Conservation (phyloP, 2,113 vertebrate genomes). For the Otis tarda region DNA sequence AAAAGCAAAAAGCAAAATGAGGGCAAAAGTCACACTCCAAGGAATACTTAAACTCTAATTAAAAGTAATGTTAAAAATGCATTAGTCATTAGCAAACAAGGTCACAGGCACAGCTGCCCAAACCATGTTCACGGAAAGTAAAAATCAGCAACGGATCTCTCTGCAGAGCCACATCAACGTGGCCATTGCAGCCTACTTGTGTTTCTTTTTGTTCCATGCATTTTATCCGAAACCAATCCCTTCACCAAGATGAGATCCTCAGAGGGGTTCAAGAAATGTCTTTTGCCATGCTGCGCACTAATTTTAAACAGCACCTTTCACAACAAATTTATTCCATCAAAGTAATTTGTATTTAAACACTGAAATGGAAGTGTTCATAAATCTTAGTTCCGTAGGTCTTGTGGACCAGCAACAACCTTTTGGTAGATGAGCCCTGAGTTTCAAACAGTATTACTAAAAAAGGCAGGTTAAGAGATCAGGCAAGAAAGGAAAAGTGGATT, state of each 20-base stretch:
- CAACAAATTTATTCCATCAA: background rate
- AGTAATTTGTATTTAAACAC: background rate
- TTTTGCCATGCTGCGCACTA: background rate
- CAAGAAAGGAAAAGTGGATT: background rate
- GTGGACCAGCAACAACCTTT: background rate
- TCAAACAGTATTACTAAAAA: background rate
- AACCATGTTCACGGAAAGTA: background rate
- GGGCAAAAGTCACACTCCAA: background rate
- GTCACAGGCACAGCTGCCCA: background rate
- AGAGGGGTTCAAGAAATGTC: background rate
- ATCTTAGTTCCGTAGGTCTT: background rate
- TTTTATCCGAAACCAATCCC: background rate
- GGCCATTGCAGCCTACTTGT: background rate
- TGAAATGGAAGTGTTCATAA: background rate
- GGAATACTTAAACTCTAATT: constrained; percentile 31
- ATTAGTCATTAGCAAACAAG: constrained; percentile 28
- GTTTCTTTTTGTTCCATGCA: background rate
- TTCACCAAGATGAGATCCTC: background rate
- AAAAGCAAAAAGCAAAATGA: background rate
- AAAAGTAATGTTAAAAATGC: constrained; percentile 53
- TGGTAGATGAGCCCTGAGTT: background rate
- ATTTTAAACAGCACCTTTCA: background rate
- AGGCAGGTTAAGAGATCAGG: background rate
- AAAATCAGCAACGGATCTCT: background rate
- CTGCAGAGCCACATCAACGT: background rate